A percentile compares a stretch with the other conserved stretches of the same genome.
Evolutionary conservation across 2,113 vertebrate genomes (phyloP).

Genomic region (Entomyzon cyanotis): DNA sequence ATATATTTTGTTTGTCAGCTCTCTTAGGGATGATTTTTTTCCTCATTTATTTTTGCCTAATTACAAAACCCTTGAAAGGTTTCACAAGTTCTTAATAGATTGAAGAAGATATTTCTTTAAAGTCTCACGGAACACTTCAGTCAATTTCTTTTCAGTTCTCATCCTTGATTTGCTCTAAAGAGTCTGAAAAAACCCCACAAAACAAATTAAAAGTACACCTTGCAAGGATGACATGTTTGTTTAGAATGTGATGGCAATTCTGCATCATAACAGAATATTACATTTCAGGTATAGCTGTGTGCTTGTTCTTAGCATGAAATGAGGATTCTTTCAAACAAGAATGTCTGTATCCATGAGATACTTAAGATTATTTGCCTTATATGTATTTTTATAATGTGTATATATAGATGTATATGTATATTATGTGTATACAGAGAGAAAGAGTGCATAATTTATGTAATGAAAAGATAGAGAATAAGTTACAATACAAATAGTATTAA

Average conservation of each 20-base stretch:
- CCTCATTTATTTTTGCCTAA: neutral
- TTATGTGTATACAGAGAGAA: neutral
- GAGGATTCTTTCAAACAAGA: neutral
- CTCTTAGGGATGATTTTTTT: neutral
- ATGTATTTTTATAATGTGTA: neutral
- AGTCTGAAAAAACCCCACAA: neutral
- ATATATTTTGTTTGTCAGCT: neutral
- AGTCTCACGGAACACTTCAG: neutral
- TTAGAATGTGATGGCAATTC: neutral
- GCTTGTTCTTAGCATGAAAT: neutral
- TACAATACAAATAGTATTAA: neutral
- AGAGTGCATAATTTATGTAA: neutral
- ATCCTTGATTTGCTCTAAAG: neutral
- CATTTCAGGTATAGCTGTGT: neutral
- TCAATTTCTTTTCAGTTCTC: neutral
- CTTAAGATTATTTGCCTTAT: neutral
- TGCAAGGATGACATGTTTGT: neutral
- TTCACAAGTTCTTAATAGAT: neutral
- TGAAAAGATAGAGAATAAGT: neutral
- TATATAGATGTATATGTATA: neutral
- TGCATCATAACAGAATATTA: neutral
- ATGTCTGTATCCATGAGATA: neutral
- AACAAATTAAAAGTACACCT: neutral
- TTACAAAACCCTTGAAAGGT: neutral
- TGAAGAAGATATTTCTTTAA: neutral